Evolutionary conservation across 2,888 invertebrate species (phyloP), one percentile per base, ranked within the genome.

Genomic region (Muschampia plurimacula): DNA sequence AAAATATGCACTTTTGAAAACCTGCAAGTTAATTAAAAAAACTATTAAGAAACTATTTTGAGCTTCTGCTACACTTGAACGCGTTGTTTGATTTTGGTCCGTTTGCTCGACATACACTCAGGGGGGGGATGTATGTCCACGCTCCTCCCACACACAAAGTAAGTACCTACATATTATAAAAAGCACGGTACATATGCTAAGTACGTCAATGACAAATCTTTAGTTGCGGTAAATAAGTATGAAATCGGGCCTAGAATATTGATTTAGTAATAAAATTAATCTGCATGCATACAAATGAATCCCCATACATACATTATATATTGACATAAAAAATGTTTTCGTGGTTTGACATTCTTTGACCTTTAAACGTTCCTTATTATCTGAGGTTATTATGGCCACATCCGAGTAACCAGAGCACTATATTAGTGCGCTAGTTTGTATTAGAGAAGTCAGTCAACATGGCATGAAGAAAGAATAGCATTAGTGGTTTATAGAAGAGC

Each of bases 201-300:
- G 10, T 22, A 22, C 22, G 22, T 55, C 9, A 22, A 22, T 55
- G 55, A 55, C n/a, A 2, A n/a, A n/a, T 10, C 10, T 22, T 55
- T 22, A 55, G 55, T 22, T 55, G 55, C 55, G 22, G 22, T 22
- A 55, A 55, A 55, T 55, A 55, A 55, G 55, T 22, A 22, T 55
- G 55, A 55, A 22, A 55, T 55, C 55, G 55, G 55, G 22, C 55
- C 22, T 55, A 55, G 55, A 55, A 55, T 55, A 55, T 55, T 55
- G 55, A 55, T 55, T 55, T 9, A 55, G 55, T 55, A 55, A 55
- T 55, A 55, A 55, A 55, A 55, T 55, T 9, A 55, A 55, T 55
- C 55, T 55, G 55, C 55, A 55, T 22, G 22, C 22, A 22, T 22
- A 22, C 22, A 22, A 22, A 22, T 22, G 1, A n/a, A n/a, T n/a